Base-by-base conservation (phyloP, 1,140 invertebrate species). In the Potamilus streckersoni region DNA sequence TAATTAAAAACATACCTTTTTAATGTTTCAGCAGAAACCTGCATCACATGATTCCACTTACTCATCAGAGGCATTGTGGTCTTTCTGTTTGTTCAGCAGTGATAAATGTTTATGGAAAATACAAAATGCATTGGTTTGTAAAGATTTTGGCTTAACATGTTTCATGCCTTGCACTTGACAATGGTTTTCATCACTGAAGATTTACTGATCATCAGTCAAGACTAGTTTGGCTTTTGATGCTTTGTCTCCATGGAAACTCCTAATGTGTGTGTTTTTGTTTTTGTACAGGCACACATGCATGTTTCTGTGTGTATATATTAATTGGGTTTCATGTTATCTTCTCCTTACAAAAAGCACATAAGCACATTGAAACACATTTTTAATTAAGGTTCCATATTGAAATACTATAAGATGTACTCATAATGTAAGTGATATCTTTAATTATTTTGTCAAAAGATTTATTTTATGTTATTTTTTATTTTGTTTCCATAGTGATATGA, bases 71-170 rank as follows among this genome's bases (percentile, higher is more conserved):
- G 49, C 19, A 59, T 68, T 76, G 31, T 75, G 73, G n/a, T 67
- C 71, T 64, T 80, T 83, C 31, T 75, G 59, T 58, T 71, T 61
- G 8, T 23, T 59, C 59, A 79, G 56, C 38, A 81, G 68, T n/a
- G 76, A 63, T 65, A 80, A 79, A 38, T 79, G 78, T 65, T 82
- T 82, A 78, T 80, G 79, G 20, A 77, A 59, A 69, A 68, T 14
- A 60, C 2, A 57, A 69, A 20, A 74, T 49, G 56, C 14, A 64
- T 55, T 15, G 31, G 19, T n/a, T 12, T 6, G 15, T 12, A 60
- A 60, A 38, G 8, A 2, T 60, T n/a, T 61, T 6, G 20, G 8
- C 56, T 15, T n/a, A 59, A 5, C 60, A 17, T 56, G 19, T 8
- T 57, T 38, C 15, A 38, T 17, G 17, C 13, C 61, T n/a, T 61